Evolutionary conservation across 1,140 invertebrate species (phyloP).

Genomic region (Platyura marginata): DNA sequence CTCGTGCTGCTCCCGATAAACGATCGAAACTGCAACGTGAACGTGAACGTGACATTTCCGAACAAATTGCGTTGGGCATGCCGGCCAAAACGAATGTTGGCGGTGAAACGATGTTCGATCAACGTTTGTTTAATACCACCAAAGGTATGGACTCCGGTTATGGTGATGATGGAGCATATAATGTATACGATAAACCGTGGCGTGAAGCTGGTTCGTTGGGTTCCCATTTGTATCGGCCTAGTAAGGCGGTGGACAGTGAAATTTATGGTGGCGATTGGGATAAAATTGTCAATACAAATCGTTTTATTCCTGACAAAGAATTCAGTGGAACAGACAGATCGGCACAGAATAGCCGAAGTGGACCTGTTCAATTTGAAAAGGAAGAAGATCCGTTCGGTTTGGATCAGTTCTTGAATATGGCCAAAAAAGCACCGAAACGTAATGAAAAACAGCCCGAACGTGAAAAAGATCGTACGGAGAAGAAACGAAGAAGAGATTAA

Average conservation of each 20-base stretch:
- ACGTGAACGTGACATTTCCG: constrained; percentile 91
- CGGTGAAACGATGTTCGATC: constrained; percentile 85
- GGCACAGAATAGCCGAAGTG: constrained; percentile 41
- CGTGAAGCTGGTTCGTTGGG: constrained; percentile 64
- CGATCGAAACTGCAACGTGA: constrained; percentile 73
- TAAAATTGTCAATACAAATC: constrained; percentile 70
- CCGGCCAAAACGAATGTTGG: constrained; percentile 61
- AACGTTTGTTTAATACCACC: constrained; percentile 85
- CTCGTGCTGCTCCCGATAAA: constrained; percentile 87
- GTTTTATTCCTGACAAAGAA: constrained; percentile 92
- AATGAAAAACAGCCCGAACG: constrained; percentile 7
- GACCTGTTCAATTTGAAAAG: constrained; percentile 92
- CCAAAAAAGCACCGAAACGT: constrained; percentile 53
- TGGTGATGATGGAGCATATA: constrained; percentile 94
- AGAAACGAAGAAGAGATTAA: constrained; percentile 1
- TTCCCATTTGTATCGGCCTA: constrained; percentile 82
- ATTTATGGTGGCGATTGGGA: constrained; percentile 80
- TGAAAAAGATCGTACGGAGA: background rate
- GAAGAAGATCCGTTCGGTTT: constrained; percentile 94
- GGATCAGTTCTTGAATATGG: constrained; percentile 93
- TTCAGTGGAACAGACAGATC: constrained; percentile 76
- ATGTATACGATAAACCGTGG: constrained; percentile 95
- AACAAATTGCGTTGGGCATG: constrained; percentile 93
- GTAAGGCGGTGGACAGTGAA: constrained; percentile 76
- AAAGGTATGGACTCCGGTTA: constrained; percentile 95